Conservation (phyloP, 2,888 invertebrate species). For the Lasioglossum figueresi region DNA sequence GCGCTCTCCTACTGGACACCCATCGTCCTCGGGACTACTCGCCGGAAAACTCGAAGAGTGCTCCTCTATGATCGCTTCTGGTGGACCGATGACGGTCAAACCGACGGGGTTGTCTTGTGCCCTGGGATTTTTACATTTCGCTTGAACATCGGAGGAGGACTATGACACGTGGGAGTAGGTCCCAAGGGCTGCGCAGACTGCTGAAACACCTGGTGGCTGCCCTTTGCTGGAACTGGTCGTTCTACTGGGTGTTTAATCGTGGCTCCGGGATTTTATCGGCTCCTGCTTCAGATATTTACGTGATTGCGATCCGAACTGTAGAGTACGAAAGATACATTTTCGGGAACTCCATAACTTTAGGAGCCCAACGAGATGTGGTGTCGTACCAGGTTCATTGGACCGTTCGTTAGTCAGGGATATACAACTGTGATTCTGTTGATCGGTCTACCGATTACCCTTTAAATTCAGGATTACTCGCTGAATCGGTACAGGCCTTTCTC, state of each 20-base stretch:
- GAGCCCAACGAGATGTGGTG: neutral
- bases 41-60: neutral
- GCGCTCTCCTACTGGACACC: neutral
- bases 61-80: neutral
- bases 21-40: neutral
- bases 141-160: neutral
- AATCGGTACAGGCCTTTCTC: neutral
- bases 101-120: neutral
- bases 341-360: neutral
- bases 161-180: neutral
- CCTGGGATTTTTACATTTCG: neutral
- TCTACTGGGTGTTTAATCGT: neutral
- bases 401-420: neutral
- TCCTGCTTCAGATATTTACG: neutral
- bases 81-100: neutral
- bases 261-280: neutral
- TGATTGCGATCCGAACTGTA: neutral
- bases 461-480: neutral
- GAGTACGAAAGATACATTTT: neutral
- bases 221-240: neutral
- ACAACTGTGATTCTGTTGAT: neutral
- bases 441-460: neutral
- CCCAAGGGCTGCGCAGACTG: neutral
- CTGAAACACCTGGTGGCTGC: neutral
- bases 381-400: neutral